Conservation (phyloP, 2,888 invertebrate species). For the Acholoe squamosa region DNA sequence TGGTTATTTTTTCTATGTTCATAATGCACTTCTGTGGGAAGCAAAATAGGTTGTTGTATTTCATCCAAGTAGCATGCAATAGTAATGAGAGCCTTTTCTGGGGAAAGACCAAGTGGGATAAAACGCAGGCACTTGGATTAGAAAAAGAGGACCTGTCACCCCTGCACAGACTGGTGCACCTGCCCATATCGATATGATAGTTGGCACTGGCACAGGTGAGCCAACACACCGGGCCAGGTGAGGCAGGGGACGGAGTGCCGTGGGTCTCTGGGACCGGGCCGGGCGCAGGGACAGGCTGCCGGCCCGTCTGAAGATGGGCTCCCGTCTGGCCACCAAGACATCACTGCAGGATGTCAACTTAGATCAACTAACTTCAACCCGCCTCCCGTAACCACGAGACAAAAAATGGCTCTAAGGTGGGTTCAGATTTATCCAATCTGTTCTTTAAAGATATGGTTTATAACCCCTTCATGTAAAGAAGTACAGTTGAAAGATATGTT, state of each 20-base stretch:
- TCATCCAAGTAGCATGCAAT: background rate
- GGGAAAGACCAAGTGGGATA: background rate
- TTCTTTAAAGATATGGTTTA: too few species aligned
- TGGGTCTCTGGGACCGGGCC: too few species aligned
- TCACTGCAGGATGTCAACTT: background rate
- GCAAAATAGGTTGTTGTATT: too few species aligned
- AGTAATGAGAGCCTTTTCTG: background rate
- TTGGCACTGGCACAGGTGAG: slow-evolving; percentile 53
- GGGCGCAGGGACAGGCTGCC: background rate
- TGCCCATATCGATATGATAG: slow-evolving; percentile 51
- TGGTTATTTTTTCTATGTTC: too few species aligned
- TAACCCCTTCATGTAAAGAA: too few species aligned
- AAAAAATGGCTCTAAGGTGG: background rate
- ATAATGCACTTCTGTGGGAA: too few species aligned
- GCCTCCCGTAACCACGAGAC: background rate
- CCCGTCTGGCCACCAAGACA: too few species aligned
- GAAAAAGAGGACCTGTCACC: slow-evolving; percentile 10
- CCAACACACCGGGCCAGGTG: slow-evolving; percentile 55
- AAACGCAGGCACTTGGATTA: background rate
- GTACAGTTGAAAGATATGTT: too few species aligned
- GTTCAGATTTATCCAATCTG: too few species aligned
- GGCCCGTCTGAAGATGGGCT: background rate
- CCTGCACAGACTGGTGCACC: slow-evolving; percentile 7
- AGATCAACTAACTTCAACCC: background rate
- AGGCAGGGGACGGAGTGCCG: slow-evolving; percentile 1